Evolutionary conservation across 2,113 vertebrate genomes (phyloP), one percentile per base, ranked within the genome.

Genomic region (Bubo scandiacus): DNA sequence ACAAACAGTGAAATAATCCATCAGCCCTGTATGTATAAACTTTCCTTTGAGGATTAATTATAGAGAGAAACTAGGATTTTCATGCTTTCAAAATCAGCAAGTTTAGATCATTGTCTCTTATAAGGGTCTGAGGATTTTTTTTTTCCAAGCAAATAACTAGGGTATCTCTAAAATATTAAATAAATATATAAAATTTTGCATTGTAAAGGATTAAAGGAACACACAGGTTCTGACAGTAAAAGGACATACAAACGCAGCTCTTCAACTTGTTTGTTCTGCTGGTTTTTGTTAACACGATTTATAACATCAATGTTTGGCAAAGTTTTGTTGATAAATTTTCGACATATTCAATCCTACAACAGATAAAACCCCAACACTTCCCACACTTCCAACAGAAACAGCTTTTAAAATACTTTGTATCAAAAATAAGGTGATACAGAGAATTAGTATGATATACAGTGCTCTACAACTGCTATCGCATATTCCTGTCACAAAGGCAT

Each of bases 401-500:
- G 10, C 7, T 92, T n/a, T 85, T 62, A 65, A 83, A 85, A 93
- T 14, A 32, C 15, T 15, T 10, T 0, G 0, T 63, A 85, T 81
- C 15, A 80, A 80, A 95, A 93, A 42, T n/a, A 86, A 57, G 40
- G 43, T 9, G 61, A 81, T 26, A 15, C 3, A 57, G 45, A 82
- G 73, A 87, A 78, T 61, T 61, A 77, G 40, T 30, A 57, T 2
- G 1, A 61, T 15, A 74, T 10, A 80, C 73, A 16, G 15, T 79
- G 86, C 85, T 91, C 78, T 68, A 26, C 58, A 88, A 84, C 51
- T 78, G 75, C 86, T 65, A 47, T 94, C 97, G 93, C 86, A 91
- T 97, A 98, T 98, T 98, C 98, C 98, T 98, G 97, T 98, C 98
- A 98, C 97, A 98, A 97, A 91, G 96, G 94, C 96, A 98, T 97